phyloP scores from a whole-genome alignment of 2,797 vertebrate species.

The Pempheris klunzingeri region DNA sequence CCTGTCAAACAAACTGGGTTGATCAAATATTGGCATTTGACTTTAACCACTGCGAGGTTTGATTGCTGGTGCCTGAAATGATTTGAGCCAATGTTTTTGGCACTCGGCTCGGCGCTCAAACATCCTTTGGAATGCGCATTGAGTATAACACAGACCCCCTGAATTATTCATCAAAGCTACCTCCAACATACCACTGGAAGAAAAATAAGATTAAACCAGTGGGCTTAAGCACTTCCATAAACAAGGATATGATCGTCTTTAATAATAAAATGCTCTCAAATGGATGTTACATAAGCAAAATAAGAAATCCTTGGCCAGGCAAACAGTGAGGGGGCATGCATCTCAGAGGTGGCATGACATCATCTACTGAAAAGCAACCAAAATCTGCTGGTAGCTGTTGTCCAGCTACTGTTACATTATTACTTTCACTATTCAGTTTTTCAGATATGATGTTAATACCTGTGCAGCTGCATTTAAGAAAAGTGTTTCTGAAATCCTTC shows the following conservation, averaged over 20 bases:
- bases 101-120: conserved; percentile 12
- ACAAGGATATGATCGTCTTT: conserved; percentile 62
- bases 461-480: conserved; percentile 13
- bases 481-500: conserved; percentile 5
- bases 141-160: conserved; percentile 17
- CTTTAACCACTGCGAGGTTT: conserved; percentile 38
- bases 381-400: conserved; percentile 12
- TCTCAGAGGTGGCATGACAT: conserved; percentile 37
- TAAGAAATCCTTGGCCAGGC: conserved; percentile 26
- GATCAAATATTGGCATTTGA: conserved; percentile 61
- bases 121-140: conserved; percentile 40
- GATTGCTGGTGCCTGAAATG: conserved; percentile 35
- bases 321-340: conserved; percentile 19
- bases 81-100: conserved; percentile 38
- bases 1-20: conserved; percentile 44
- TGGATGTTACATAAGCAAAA: conserved; percentile 50
- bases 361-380: conserved; percentile 20
- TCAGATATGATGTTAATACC: not conserved
- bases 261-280: conserved; percentile 61
- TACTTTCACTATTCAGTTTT: conserved; percentile 13
- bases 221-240: conserved; percentile 59
- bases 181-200: conserved; percentile 45
- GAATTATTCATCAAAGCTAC: conserved; percentile 68
- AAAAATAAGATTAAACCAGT: conserved; percentile 47
- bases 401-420: conserved; percentile 3